These are phyloP conservation scores for Drosophila yakuba DNA, from an alignment of 1,140 invertebrate species.

Conservation along the genomic window DNA sequence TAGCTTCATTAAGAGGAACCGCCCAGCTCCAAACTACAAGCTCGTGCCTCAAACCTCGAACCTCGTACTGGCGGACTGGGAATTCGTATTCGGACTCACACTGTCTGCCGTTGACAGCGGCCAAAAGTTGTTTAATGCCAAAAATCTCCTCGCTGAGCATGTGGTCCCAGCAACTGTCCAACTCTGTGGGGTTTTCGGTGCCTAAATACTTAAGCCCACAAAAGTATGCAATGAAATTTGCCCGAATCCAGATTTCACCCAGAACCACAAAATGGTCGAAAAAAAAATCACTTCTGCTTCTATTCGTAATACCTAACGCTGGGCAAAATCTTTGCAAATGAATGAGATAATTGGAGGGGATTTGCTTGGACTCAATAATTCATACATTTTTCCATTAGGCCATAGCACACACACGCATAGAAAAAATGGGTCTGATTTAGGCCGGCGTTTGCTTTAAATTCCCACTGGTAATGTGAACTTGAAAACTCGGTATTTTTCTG, in stretches of 20 bases:
- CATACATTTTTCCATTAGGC: conserved; percentile 15
- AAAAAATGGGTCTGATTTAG: conserved; percentile 16
- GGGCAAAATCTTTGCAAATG: conserved; percentile 50
- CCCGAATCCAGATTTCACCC: conserved; percentile 68
- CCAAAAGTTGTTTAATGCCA: conserved; percentile 58
- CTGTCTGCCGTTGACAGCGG: conserved; percentile 58
- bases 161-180: conserved; percentile 16
- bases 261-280: conserved; percentile 52
- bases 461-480: no score
- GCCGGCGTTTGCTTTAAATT: not conserved
- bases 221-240: conserved; percentile 79
- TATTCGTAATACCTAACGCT: conserved; percentile 1
- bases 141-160: conserved; percentile 40
- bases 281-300: conserved; percentile 21
- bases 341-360: conserved; percentile 61
- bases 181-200: conserved; percentile 32
- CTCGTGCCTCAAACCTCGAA: no score
- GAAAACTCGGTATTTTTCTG: no score
- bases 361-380: conserved; percentile 34
- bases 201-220: conserved; percentile 78
- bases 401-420: not conserved
- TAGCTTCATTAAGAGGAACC: conserved; percentile 68
- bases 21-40: not conserved
- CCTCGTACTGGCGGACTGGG: conserved; percentile 4
- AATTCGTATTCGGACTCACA: conserved; percentile 9